Base-by-base conservation (phyloP, 2,888 invertebrate species). In the Agriotes lineatus region DNA sequence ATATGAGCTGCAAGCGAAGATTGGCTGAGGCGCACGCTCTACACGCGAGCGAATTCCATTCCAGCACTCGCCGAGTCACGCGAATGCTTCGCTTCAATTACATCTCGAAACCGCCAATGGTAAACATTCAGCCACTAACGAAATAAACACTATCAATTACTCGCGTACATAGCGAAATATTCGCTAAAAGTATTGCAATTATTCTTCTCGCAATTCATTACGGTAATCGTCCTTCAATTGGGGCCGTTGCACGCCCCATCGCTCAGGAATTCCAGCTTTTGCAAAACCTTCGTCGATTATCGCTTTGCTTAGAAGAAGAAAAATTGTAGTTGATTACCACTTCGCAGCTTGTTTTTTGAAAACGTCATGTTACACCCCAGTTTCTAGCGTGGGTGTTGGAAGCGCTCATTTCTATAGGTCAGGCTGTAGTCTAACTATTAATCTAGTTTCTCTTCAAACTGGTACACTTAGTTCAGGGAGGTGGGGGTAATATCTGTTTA, bases 11-110 rank as follows among this genome's bases (percentile, higher is more conserved):
- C 58, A 63, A 45, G 59, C 39, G 30, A 59, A 59, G 52, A 59
- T 56, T 59, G 66, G 66, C 42, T 19, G 52, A 68, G 50, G 72
- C 73, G 70, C 75, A 75, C 75, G 75, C 70, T 72, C 65, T 72
- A 65, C 75, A 75, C 75, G 75, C 75, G 73, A 75, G 66, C 73
- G 62, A 72, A 74, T 73, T 74, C 70, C 72, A 62, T 61, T 61
- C 58, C 61, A 67, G 69, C 67, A 66, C 66, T 63, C 42, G 64
- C 65, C 57, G 48, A 69, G 72, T 72, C 72, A 72, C 72, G 72
- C 72, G 69, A 72, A 56, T 67, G n/a, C n/a, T n/a, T 57, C 48
- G 58, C 67, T 60, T 68, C 71, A 71, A 71, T 71, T 71, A 71
- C 65, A 65, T 42, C 54, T 58, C 60, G 37, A 64, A 64, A 70